Base-by-base conservation (phyloP, 2,797 vertebrate species). In the Lithobates sylvaticus region DNA sequence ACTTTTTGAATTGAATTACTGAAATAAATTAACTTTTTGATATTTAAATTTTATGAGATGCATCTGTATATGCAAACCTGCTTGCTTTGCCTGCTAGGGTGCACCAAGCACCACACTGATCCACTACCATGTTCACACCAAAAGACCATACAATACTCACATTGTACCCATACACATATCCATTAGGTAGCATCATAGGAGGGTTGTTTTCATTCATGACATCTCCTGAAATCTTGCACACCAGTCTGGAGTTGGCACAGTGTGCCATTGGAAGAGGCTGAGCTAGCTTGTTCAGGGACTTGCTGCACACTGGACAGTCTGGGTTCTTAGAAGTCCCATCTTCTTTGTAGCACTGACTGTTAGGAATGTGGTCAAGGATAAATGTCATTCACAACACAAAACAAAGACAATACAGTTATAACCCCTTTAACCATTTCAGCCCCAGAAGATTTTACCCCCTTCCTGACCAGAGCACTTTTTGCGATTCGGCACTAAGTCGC, bases 161-260 rank as follows among this genome's bases (percentile, higher is more conserved):
- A 58, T 99, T 99, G 94, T 99, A 99, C 90, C 98, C 98, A 10
- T 99, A 99, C 88, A 99, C 98, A 61, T 99, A 99, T 93, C 98
- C 98, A 65, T 99, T 99, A 91, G 98, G 98, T 92, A 99, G 94
- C 98, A 99, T 99, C 98, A 99, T 99, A 5, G 98, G 98, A 34
- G 98, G 98, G 92, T 99, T 99, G 95, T 99, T 99, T 94, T 99
- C 98, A 7, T 99, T 99, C 98, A 99, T 99, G 81, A 99, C 98
- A 76, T 99, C 98, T 32, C 98, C 98, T 0, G 98, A 99, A 93
- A 99, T 99, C 94, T 99, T 99, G 93, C 98, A 99, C 89, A 99
- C 98, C 91, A 99, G 96, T 90, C 98, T 96, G 71, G 98, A 99
- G 94, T 99, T 99, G 94, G 98, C 98, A 47, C 98, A 99, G 90